Evolutionary conservation across 2,113 vertebrate species (phyloP).

Genomic region (Gymnarchus niloticus): DNA sequence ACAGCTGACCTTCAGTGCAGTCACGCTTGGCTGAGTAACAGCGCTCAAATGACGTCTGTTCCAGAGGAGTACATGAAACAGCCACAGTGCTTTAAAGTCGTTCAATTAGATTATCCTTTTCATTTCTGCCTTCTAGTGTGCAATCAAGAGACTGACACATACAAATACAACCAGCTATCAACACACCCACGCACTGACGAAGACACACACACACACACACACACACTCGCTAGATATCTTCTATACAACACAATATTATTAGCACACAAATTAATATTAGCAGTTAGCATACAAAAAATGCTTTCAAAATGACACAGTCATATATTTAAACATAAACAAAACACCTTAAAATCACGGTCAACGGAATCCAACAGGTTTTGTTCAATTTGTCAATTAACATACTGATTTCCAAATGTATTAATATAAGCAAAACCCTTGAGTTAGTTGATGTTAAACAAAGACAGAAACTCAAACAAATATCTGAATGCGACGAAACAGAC

Average conservation of each 20-base stretch:
- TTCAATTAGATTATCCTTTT: constrained; percentile 65
- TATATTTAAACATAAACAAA: background rate
- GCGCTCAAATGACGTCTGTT: constrained; percentile 47
- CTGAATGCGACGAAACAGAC: background rate
- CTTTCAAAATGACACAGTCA: background rate
- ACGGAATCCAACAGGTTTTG: background rate
- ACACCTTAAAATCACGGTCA: background rate
- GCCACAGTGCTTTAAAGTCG: constrained; percentile 55
- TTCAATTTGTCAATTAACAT: background rate
- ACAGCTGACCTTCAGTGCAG: constrained; percentile 62
- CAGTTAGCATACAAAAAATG: background rate
- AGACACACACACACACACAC: background rate
- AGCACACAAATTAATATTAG: no score
- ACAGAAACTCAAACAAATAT: constrained; percentile 28
- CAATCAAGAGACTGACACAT: constrained; percentile 46
- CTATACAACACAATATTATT: background rate
- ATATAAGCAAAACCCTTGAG: background rate
- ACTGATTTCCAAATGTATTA: background rate
- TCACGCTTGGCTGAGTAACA: constrained; percentile 50
- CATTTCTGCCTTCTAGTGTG: constrained; percentile 50
- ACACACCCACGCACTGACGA: background rate
- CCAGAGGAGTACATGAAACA: constrained; percentile 56
- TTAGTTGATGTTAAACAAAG: background rate
- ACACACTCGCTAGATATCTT: constrained; percentile 8
- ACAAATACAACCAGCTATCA: constrained; percentile 12